A percentile compares a stretch with the other conserved stretches of the same genome.
Evolutionary conservation across 2,113 vertebrate genomes (phyloP).

Genomic region (Gorilla gorilla): DNA sequence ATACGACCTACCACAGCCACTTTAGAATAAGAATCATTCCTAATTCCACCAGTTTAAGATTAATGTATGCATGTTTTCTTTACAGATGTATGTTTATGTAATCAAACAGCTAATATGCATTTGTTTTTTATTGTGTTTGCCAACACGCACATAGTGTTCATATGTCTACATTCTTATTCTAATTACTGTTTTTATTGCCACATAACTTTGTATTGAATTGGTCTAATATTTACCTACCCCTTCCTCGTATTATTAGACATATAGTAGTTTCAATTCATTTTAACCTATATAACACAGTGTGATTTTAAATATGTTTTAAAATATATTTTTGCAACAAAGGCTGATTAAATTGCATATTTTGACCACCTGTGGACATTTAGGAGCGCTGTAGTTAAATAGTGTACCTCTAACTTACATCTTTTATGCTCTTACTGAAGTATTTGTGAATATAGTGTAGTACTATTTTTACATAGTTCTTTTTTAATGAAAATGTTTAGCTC

Average conservation of each 20-base stretch:
- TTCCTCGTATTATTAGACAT: background rate
- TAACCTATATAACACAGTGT: background rate
- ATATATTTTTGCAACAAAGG: background rate
- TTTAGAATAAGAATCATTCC: background rate
- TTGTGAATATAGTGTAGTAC: background rate
- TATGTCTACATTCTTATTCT: background rate
- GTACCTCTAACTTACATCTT: background rate
- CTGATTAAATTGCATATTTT: background rate
- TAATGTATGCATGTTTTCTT: background rate
- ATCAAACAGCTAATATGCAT: background rate
- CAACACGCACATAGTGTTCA: background rate
- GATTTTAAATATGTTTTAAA: background rate
- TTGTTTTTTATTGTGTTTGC: conserved; percentile 34
- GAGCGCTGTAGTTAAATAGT: background rate
- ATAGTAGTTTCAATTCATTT: background rate
- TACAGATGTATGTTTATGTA: background rate
- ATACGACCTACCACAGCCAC: background rate
- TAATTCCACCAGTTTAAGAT: background rate
- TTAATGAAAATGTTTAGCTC: conserved; percentile 25
- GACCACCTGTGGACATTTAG: background rate
- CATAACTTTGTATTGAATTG: background rate
- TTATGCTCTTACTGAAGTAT: background rate
- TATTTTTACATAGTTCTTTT: conserved; percentile 14
- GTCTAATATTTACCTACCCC: background rate
- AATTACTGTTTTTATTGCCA: conserved; percentile 10